These are phyloP conservation scores for Mycalesis mineus DNA, from an alignment of 2,888 invertebrate genomes.

Conservation along the genomic window DNA sequence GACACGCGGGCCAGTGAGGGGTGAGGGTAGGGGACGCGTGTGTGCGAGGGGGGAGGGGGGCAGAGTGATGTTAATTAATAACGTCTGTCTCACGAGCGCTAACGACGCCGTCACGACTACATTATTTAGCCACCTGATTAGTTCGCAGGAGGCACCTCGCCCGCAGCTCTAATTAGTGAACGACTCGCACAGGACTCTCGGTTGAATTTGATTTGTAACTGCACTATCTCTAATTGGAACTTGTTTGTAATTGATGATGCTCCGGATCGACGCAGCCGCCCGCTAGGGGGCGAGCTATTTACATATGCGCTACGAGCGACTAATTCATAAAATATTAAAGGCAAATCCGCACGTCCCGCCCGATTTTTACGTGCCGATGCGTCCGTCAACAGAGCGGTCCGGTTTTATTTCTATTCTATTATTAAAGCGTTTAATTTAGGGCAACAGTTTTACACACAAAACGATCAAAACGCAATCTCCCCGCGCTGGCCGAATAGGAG, in stretches of 20 bases:
- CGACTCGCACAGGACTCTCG: conserved; percentile 51
- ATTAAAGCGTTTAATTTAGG: conserved; percentile 77
- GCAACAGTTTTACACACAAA: conserved; percentile 74
- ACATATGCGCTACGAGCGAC: conserved; percentile 48
- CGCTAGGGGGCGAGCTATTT: conserved; percentile 38
- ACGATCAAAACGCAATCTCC: conserved; percentile 75
- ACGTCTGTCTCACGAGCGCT: conserved; percentile 73
- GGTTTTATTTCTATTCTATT: conserved; percentile 73
- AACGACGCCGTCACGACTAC: conserved; percentile 74
- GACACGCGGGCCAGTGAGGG: conserved; percentile 28
- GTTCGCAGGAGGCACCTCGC: conserved; percentile 63
- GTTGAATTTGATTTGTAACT: conserved; percentile 70
- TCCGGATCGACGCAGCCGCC: conserved; percentile 44
- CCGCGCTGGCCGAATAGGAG: conserved; percentile 66
- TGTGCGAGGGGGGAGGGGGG: conserved; percentile 31
- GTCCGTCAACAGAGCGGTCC: conserved; percentile 53
- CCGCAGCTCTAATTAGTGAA: conserved; percentile 70
- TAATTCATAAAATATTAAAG: conserved; percentile 61
- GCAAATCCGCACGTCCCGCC: conserved; percentile 39
- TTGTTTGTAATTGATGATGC: conserved; percentile 62
- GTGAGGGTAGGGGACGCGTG: conserved; percentile 31
- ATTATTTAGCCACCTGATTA: conserved; percentile 78
- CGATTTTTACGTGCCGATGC: conserved; percentile 43
- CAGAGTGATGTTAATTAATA: conserved; percentile 75
- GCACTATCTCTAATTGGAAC: conserved; percentile 70